phyloP scores from a whole-genome alignment of 2,888 invertebrate species.

The Craniophora ligustri region DNA sequence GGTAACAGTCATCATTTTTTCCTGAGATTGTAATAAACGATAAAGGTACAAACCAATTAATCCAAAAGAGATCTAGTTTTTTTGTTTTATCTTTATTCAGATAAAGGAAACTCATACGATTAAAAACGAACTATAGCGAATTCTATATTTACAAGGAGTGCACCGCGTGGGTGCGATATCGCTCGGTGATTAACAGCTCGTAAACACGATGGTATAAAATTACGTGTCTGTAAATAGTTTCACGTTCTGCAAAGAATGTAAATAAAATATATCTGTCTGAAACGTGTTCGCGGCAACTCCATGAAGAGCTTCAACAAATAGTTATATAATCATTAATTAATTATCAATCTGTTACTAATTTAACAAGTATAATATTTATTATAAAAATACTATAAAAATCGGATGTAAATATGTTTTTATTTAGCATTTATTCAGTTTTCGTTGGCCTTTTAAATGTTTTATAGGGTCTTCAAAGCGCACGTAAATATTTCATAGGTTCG shows the following conservation, averaged over 20 bases:
- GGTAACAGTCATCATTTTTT: no score
- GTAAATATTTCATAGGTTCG: no score
- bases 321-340: no score
- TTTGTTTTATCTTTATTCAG: background rate
- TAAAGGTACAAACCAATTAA: background rate
- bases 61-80: background rate
- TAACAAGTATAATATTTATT: no score
- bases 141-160: constrained; percentile 1
- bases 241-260: background rate
- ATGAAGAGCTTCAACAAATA: no score
- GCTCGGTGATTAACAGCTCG: constrained; percentile 13
- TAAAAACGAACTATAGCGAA: constrained; percentile 6
- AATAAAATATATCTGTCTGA: constrained; percentile 19
- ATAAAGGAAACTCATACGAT: background rate
- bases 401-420: no score
- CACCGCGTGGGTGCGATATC: constrained; percentile 23
- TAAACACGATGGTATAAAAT: constrained; percentile 1
- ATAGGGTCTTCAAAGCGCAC: no score
- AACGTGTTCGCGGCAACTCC: background rate
- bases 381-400: no score
- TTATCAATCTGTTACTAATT: no score
- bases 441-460: no score
- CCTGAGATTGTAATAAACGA: no score
- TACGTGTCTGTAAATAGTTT: constrained; percentile 24
- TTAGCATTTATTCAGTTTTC: no score